Evolutionary conservation across 2,113 vertebrate species (phyloP).

Genomic region (Sakesphorus luctuosus): DNA sequence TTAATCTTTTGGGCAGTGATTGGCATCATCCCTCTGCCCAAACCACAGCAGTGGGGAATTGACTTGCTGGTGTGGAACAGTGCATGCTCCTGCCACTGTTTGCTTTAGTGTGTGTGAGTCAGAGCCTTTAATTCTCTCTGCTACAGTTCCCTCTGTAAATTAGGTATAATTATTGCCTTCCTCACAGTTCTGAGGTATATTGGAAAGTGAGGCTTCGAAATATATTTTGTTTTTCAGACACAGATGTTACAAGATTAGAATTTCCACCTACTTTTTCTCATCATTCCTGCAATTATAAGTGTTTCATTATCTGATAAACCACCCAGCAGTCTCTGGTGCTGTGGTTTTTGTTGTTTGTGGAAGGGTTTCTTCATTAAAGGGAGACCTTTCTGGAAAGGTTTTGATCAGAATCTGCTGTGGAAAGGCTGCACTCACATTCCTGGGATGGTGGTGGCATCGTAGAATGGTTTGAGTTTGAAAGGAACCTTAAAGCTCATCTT

Average conservation of each 20-base stretch:
- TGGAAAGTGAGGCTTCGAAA: background rate
- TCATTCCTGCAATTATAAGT: background rate
- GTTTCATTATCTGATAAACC: background rate
- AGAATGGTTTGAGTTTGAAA: background rate
- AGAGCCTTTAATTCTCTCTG: background rate
- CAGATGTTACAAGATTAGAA: background rate
- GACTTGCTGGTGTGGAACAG: background rate
- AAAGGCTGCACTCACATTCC: background rate
- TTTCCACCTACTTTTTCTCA: background rate
- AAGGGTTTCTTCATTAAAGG: background rate
- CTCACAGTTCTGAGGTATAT: background rate
- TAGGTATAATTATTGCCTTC: constrained; percentile 8
- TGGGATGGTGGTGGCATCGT: background rate
- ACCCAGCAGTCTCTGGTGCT: rapidly evolving
- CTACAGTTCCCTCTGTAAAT: background rate
- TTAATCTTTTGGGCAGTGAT: background rate
- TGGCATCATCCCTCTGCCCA: background rate
- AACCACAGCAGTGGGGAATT: background rate
- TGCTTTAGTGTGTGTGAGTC: background rate
- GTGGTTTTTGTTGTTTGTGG: background rate
- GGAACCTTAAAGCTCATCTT: background rate
- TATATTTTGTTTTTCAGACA: constrained; percentile 9
- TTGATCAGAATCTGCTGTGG: background rate
- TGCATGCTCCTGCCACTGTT: background rate
- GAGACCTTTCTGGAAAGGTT: background rate